Base-by-base conservation (phyloP, 1,140 invertebrate genomes). In the Eueides isabella region DNA sequence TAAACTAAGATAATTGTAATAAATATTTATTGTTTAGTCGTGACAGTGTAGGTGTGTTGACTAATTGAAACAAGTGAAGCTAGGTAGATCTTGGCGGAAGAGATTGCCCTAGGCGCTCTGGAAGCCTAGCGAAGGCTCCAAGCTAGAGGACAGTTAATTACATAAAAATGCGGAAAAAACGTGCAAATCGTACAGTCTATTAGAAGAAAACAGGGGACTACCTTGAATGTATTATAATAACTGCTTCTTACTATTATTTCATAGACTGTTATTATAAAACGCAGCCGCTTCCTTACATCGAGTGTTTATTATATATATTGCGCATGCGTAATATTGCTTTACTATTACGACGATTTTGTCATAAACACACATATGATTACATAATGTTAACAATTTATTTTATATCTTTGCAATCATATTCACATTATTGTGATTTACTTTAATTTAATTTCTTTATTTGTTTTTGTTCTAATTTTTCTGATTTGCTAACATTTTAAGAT, bases 81-180 rank as follows among this genome's bases (percentile, higher is more conserved):
- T 63, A 64, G 64, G 23, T 63, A 64, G 64, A 14, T 62, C 67
- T 67, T 71, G 72, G 55, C 78, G 71, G 75, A 76, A 76, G 75
- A 74, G 74, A 79, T 68, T 76, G 75, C 72, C 44, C 64, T 64
- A 70, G 75, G 73, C 55, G 69, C 7, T 23, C 38, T 61, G 61
- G 67, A 69, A 71, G 67, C 72, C 31, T 73, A 28, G 55, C 65
- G 75, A 79, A 79, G 78, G 78, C 72, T 79, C 64, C 29, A 73
- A 28, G 63, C 41, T 55, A 75, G 31, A 72, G 73, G 65, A 71
- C 61, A 55, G 70, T 72, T 73, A 73, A 76, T 79, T 79, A 76
- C 74, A 76, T 65, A 79, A 76, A 79, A 79, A 79, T 79, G 77
- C 77, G 77, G 77, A 79, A 79, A 79, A 76, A 72, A 48, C 28